phyloP scores from a whole-genome alignment of 2,797 vertebrate species.

The Rhinoraja longicauda region DNA sequence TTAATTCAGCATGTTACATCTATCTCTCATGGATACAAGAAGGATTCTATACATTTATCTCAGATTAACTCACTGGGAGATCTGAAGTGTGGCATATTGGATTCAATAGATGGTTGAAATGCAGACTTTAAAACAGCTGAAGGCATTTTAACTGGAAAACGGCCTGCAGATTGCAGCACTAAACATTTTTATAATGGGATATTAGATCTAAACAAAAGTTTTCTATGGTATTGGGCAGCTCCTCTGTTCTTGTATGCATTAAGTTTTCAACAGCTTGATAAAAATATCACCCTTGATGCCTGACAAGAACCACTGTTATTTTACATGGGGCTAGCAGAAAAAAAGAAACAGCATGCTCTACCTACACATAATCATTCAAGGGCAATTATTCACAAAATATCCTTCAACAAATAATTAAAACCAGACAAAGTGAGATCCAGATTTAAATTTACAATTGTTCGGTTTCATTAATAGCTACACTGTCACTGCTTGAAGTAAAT shows the following conservation, averaged over 20 bases:
- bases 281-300: neutral
- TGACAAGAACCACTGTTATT: neutral
- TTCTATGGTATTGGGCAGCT: neutral
- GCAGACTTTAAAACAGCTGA: neutral
- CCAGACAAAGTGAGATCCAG: neutral
- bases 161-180: neutral
- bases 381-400: neutral
- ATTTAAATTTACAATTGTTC: neutral
- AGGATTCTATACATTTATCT: neutral
- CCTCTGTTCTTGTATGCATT: neutral
- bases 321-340: neutral
- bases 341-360: neutral
- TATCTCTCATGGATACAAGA: neutral
- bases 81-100: neutral
- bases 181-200: neutral
- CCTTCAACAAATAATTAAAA: slow-evolving; percentile 7
- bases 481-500: neutral
- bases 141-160: neutral
- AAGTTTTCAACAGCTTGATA: neutral
- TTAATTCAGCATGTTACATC: neutral
- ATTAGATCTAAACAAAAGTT: neutral
- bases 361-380: neutral
- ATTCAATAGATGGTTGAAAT: neutral
- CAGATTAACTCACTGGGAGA: neutral
- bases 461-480: neutral